Evolutionary conservation across 2,113 vertebrate species (phyloP).

Genomic region (Semicossyphus pulcher): DNA sequence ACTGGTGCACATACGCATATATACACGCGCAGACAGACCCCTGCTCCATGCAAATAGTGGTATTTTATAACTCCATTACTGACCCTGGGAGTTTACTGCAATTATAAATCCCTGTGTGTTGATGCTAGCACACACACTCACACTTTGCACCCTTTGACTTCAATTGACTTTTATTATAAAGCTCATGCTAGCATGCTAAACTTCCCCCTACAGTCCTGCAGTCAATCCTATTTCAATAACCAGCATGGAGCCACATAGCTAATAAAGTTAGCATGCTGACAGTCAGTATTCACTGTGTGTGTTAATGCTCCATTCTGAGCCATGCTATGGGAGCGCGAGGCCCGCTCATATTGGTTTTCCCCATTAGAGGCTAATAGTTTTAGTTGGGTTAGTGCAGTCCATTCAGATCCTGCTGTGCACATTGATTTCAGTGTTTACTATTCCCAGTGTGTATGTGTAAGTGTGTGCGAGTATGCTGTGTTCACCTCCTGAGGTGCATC

Average conservation of each 20-base stretch:
- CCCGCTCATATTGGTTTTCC: conserved; percentile 43
- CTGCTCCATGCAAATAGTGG: background rate
- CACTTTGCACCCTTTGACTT: conserved; percentile 36
- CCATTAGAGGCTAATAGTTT: conserved; percentile 63
- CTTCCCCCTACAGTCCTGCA: conserved; percentile 20
- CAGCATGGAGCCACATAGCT: conserved; percentile 55
- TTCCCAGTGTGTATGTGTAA: conserved; percentile 10
- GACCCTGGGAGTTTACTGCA: conserved; percentile 32
- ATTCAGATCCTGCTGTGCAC: conserved; percentile 65
- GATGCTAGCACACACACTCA: conserved; percentile 9
- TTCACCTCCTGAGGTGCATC: conserved; percentile 22
- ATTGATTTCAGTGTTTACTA: conserved; percentile 55
- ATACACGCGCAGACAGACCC: background rate
- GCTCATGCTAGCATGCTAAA: conserved; percentile 45
- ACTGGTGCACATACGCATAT: background rate
- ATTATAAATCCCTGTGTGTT: conserved; percentile 30
- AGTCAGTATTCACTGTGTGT: conserved; percentile 53
- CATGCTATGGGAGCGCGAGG: background rate
- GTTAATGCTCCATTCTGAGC: conserved; percentile 45
- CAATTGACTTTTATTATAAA: conserved; percentile 54
- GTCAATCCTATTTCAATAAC: conserved; percentile 63
- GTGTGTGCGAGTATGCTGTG: conserved; percentile 5
- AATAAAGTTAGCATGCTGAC: conserved; percentile 67
- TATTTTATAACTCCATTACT: conserved; percentile 40
- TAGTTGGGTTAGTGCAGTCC: conserved; percentile 45